These are phyloP conservation scores for Drosophila neoperkinsi DNA, from an alignment of 2,888 invertebrate genomes.

Conservation along the genomic window DNA sequence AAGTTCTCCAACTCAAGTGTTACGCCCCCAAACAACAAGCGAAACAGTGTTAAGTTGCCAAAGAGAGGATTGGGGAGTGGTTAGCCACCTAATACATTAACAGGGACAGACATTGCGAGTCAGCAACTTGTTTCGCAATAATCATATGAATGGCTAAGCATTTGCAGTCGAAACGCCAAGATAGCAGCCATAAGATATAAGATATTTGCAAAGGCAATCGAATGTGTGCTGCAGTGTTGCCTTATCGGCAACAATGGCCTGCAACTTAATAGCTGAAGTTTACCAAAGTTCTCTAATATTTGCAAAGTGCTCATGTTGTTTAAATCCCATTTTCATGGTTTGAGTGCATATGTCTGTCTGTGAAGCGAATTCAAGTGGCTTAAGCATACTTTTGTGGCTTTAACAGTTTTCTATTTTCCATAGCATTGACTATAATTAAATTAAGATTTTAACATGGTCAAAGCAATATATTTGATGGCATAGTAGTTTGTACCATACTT, in stretches of 20 bases:
- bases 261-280: background rate
- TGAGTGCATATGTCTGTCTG: background rate
- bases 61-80: background rate
- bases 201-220: conserved; percentile 25
- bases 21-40: conserved; percentile 44
- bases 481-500: background rate
- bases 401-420: background rate
- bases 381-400: background rate
- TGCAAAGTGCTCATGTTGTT: conserved; percentile 2
- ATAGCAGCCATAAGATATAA: conserved; percentile 14
- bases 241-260: background rate
- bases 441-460: background rate
- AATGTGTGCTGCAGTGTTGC: conserved; percentile 19
- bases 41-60: conserved; percentile 66
- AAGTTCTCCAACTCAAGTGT: conserved; percentile 65
- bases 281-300: background rate
- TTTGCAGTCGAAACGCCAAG: conserved; percentile 33
- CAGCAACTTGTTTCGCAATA: conserved; percentile 55
- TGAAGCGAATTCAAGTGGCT: background rate
- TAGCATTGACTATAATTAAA: background rate
- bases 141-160: conserved; percentile 60
- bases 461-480: background rate
- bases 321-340: background rate
- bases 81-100: conserved; percentile 20
- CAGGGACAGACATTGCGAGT: conserved; percentile 9